Evolutionary conservation across 2,888 invertebrate genomes (phyloP), one percentile per base, ranked within the genome.

Genomic region (Tineola bisselliella): DNA sequence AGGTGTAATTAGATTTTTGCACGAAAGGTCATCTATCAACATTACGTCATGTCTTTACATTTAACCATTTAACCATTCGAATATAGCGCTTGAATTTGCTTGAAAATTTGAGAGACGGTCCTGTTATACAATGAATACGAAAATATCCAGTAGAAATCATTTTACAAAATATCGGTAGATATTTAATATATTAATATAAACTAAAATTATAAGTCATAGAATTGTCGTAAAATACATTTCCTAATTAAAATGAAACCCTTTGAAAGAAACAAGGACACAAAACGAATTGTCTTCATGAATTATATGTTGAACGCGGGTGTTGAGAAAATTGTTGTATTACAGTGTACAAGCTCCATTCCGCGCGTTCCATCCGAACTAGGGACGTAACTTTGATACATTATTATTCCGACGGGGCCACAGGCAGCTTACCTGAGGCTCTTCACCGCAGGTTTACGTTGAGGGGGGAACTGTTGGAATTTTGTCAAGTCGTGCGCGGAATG

Each of bases 381-480:
- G 25, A 57, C 66, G 66, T 68, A 67, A 70, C 69, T 70, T 70
- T 70, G 64, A 67, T 67, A 68, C 68, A 71, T 67, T 70, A 69
- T 71, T 67, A 66, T 70, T 66, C 66, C 67, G 64, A 63, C 33
- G 52, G 52, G 63, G 57, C 62, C 63, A 62, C 61, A 64, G 65
- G 65, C 65, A 66, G 68, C 68, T 66, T 65, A 61, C 56, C 63
- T 61, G 58, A 3, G n/a, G 54, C 54, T 54, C 58, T 66, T 63
- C 64, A 64, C 52, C 63, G 64, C 61, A 44, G 61, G 62, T 64
- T 59, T 52, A 62, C 62, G 63, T 62, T 59, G 17, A 48, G 61
- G 44, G 58, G 61, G 59, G 61, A 48, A 38, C 60, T 52, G 19
- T 33, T 33, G 60, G 60, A 60, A 60, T 60, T 60, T 60, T 48